A percentile compares a stretch with the other conserved stretches of the same genome.
These are phyloP conservation scores for Conomelus anceps DNA, from an alignment of 2,888 invertebrate species.

Conservation along the genomic window DNA sequence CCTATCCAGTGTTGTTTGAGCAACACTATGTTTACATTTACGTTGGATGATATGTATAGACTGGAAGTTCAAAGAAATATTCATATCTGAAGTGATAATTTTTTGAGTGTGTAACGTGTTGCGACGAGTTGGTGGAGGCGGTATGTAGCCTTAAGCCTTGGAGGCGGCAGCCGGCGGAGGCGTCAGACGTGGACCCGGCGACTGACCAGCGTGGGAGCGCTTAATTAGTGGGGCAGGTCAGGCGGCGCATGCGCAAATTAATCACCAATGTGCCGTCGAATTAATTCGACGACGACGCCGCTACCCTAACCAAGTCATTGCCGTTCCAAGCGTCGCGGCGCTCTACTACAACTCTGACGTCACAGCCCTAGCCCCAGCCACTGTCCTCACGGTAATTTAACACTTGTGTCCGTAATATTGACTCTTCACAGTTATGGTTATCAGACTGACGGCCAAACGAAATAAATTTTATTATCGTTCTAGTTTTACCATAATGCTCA, in stretches of 20 bases:
- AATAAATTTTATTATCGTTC: no score
- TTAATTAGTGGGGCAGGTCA: not conserved
- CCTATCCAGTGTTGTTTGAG: no score
- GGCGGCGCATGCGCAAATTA: not conserved
- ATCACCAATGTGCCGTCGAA: not conserved
- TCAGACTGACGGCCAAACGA: not conserved
- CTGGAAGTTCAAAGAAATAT: no score
- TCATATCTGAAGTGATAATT: not conserved
- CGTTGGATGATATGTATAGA: no score
- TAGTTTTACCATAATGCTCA: no score
- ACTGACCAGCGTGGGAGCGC: not conserved
- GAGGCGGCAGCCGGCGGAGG: no score
- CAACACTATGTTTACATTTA: no score
- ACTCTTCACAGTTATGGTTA: not conserved
- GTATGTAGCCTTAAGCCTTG: not conserved
- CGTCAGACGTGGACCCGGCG: no score
- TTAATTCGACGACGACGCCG: not conserved
- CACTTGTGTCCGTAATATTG: not conserved
- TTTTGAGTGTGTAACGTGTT: not conserved
- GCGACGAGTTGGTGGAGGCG: not conserved
- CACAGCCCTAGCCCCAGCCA: not conserved
- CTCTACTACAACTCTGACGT: not conserved
- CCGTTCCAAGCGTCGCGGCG: not conserved
- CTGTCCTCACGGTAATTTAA: not conserved
- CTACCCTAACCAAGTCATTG: not conserved